A percentile compares a stretch with the other conserved stretches of the same genome.
Conservation (phyloP, 1,140 invertebrate species). For the Achroia grisella region DNA sequence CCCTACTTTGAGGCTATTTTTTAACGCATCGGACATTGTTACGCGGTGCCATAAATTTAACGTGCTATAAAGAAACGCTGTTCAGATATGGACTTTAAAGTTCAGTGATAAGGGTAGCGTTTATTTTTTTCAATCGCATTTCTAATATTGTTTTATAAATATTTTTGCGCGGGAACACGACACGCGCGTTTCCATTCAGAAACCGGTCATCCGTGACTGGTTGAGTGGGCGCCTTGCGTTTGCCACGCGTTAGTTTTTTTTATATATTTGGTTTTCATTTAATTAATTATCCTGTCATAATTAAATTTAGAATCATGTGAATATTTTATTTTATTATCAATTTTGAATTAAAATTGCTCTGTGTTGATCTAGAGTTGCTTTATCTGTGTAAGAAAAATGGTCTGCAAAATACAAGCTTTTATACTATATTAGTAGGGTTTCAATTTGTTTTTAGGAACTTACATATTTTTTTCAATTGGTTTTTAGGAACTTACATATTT, state of each 20-base stretch:
- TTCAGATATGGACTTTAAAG: constrained; percentile 9
- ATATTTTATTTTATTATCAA: too few relatives aligned
- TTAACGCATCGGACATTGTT: constrained; percentile 27
- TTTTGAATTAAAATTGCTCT: too few relatives aligned
- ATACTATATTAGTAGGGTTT: too few relatives aligned
- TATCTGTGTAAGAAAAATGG: too few relatives aligned
- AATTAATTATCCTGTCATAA: constrained; percentile 20
- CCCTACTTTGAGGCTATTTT: constrained; percentile 35
- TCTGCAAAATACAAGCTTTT: too few relatives aligned
- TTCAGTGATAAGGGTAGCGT: constrained; percentile 5
- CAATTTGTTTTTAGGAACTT: too few relatives aligned
- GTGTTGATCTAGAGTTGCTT: too few relatives aligned
- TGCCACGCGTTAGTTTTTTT: constrained; percentile 47
- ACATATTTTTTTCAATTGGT: too few relatives aligned
- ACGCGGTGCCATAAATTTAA: constrained; percentile 2
- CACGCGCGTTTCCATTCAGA: constrained; percentile 14
- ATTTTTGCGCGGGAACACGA: constrained; percentile 29
- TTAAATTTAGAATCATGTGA: too few relatives aligned
- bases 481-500: too few relatives aligned
- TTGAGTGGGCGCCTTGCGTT: constrained; percentile 35
- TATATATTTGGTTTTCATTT: constrained; percentile 45
- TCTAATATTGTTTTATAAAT: constrained; percentile 10
- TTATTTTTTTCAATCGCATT: background rate
- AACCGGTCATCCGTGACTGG: constrained; percentile 36
- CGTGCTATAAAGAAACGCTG: background rate